phyloP scores from a whole-genome alignment of 2,113 vertebrate species.

The Chroicocephalus ridibundus region DNA sequence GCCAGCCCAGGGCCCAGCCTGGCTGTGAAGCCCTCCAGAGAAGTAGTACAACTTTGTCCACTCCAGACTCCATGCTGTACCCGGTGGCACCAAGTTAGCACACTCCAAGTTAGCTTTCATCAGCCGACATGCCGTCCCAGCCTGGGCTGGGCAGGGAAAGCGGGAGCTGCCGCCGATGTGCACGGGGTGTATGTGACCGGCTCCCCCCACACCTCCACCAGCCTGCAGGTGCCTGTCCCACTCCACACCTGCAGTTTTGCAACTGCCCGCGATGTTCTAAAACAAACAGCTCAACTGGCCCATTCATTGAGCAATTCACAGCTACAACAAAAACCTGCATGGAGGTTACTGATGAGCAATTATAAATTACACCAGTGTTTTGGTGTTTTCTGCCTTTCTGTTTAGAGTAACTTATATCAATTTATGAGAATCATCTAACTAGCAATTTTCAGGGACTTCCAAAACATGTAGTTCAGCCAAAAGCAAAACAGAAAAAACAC shows the following conservation, averaged over 20 bases:
- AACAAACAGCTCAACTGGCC: conserved; percentile 18
- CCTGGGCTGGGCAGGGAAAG: not conserved
- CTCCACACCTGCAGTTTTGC: conserved; percentile 48
- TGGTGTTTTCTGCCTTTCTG: conserved; percentile 39
- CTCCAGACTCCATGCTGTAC: not conserved
- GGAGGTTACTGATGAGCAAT: not conserved
- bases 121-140: accelerated
- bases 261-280: not conserved
- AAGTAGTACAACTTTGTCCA: accelerated
- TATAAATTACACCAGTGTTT: conserved; percentile 34
- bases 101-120: not conserved
- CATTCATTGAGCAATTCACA: not conserved
- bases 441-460: conserved; percentile 30
- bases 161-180: not conserved
- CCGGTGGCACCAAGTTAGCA: not conserved
- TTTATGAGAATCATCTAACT: conserved; percentile 28
- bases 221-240: not conserved
- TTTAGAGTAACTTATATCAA: conserved; percentile 9
- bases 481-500: not conserved
- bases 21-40: not conserved
- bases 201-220: not conserved
- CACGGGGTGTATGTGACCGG: not conserved
- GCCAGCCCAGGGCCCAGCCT: not conserved
- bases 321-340: conserved; percentile 18
- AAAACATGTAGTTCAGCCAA: conserved; percentile 11